phyloP scores from a whole-genome alignment of 2,797 vertebrate species.

The Spheniscus humboldti region DNA sequence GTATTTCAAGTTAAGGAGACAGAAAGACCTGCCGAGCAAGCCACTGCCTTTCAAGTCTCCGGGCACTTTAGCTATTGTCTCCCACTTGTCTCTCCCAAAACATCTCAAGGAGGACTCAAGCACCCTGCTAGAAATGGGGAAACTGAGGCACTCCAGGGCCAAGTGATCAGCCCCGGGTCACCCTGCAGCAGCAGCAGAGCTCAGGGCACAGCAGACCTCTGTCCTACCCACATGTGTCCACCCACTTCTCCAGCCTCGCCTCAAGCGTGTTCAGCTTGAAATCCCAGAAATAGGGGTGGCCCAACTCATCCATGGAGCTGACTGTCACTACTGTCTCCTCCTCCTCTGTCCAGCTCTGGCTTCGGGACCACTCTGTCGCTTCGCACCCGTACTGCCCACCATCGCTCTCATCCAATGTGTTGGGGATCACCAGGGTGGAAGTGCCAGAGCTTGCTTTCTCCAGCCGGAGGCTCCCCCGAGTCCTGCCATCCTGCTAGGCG shows the following conservation, averaged over 20 bases:
- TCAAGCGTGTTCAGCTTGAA: not conserved
- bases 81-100: not conserved
- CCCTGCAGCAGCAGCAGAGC: not conserved
- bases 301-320: conserved; percentile 54
- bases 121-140: not conserved
- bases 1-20: not conserved
- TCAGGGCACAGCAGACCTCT: not conserved
- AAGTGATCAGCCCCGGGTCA: not conserved
- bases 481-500: conserved; percentile 57
- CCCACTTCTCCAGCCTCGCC: not conserved
- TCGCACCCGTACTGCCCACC: conserved; percentile 80
- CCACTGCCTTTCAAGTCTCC: not conserved
- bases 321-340: conserved; percentile 8
- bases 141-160: not conserved
- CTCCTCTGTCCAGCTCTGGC: not conserved
- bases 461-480: conserved; percentile 67
- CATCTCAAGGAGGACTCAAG: not conserved
- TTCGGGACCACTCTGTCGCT: conserved; percentile 69
- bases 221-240: accelerated
- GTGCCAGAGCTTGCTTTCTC: conserved; percentile 70
- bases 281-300: not conserved
- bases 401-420: conserved; percentile 60
- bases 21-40: not conserved
- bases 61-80: not conserved
- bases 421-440: conserved; percentile 80